Evolutionary conservation across 2,888 invertebrate genomes (phyloP), one percentile per base, ranked within the genome.

Genomic region (Piscicola geometra): DNA sequence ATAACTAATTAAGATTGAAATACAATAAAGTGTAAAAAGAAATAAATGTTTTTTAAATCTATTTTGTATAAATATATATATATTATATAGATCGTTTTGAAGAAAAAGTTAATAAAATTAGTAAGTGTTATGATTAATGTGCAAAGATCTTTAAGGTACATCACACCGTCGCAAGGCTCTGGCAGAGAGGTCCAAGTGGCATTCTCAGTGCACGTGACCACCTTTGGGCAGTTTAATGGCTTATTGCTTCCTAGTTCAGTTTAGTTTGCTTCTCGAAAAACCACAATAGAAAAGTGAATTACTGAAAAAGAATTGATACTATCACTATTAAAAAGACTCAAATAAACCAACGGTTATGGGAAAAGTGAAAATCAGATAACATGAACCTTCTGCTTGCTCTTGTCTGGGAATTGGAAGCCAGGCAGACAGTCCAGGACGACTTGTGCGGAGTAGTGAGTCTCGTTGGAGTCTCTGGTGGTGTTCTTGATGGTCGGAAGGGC

Each of bases 371-470:
- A n/a, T n/a, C n/a, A n/a, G n/a, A n/a, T n/a, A n/a, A n/a, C n/a
- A 21, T 21, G 12, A 47, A 47, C 50, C 50, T 47, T 36, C 21
- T 47, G 15, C 25, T 66, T 70, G 32, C 69, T 52, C 71, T 76
- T 79, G 71, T 79, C 79, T 3, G 77, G 76, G 69, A 76, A 80
- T 72, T 80, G 79, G 75, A 78, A 78, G 15, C 79, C 80, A 28
- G 70, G 67, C 5, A 71, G 32, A 68, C 79, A 80, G 64, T 21
- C 71, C 74, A 76, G 78, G 41, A 36, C 76, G 25, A 79, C 77
- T 1, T 41, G 52, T 2, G 52, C 36, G 71, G 71, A 47, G 73
- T 77, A 79, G 32, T 70, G 30, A 15, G 79, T 80, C 35, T 76
- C 77, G 69, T 78, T 79, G 41, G 67, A 75, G 68, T 77, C 69